phyloP scores from a whole-genome alignment of 1,140 invertebrate species.

The Phortica variegata region DNA sequence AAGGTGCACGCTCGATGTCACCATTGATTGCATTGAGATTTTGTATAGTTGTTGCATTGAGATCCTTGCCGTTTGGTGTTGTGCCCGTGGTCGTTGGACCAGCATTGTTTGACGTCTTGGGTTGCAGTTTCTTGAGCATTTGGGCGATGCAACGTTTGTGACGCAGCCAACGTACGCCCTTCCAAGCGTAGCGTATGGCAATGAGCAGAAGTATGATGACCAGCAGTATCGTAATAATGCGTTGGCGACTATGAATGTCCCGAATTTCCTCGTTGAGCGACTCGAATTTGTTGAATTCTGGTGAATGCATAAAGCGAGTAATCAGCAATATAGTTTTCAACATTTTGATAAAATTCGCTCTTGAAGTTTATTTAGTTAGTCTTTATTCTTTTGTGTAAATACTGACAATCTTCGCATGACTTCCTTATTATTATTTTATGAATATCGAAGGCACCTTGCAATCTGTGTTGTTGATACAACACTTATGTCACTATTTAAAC shows the following conservation, averaged over 20 bases:
- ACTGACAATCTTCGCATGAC: background rate
- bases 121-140: constrained; percentile 26
- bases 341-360: background rate
- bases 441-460: background rate
- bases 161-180: constrained; percentile 31
- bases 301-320: background rate
- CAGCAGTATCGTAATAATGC: constrained; percentile 34
- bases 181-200: constrained; percentile 23
- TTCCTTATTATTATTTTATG: constrained; percentile 7
- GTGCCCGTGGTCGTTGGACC: no score
- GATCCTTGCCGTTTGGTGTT: constrained; percentile 36
- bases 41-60: constrained; percentile 46
- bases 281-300: constrained; percentile 37
- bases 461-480: no score
- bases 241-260: constrained; percentile 29
- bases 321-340: background rate
- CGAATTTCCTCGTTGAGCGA: constrained; percentile 37
- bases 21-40: constrained; percentile 48
- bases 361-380: background rate
- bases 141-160: constrained; percentile 22
- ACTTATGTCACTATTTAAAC: no score
- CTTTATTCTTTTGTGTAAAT: background rate
- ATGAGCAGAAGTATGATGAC: constrained; percentile 31
- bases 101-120: constrained; percentile 1
- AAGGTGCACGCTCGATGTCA: constrained; percentile 46